Conservation (phyloP, 2,113 vertebrate species). For the Tragelaphus scriptus region DNA sequence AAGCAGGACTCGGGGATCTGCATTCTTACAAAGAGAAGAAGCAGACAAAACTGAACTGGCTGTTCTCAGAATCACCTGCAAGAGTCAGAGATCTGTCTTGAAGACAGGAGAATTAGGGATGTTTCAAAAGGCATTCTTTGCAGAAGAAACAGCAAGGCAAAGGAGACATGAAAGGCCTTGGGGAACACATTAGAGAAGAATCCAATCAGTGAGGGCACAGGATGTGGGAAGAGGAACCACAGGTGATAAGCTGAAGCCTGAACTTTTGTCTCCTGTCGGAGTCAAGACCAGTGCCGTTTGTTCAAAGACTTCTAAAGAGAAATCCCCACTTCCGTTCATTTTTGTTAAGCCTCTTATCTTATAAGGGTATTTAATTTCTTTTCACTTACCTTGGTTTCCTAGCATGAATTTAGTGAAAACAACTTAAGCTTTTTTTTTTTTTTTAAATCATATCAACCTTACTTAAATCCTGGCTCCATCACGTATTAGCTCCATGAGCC, state of each 20-base stretch:
- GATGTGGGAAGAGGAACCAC: fast-evolving
- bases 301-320: not conserved
- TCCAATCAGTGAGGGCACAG: fast-evolving
- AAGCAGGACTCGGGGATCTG: not conserved
- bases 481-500: not conserved
- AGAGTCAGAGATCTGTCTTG: not conserved
- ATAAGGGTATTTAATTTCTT: not conserved
- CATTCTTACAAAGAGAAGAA: not conserved
- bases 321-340: not conserved
- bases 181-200: fast-evolving
- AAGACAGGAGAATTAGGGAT: not conserved
- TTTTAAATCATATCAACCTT: not conserved
- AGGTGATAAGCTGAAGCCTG: fast-evolving
- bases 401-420: not conserved
- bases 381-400: not conserved
- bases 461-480: not conserved
- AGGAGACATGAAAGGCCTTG: fast-evolving
- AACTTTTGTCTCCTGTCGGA: not conserved
- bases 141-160: not conserved
- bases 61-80: not conserved
- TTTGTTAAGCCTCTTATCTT: not conserved
- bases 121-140: too few species aligned
- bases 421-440: not conserved
- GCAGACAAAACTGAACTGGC: not conserved
- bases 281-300: not conserved